Evolutionary conservation across 2,113 vertebrate genomes (phyloP), one percentile per base, ranked within the genome.

Genomic region (Mormyrus iriodes): DNA sequence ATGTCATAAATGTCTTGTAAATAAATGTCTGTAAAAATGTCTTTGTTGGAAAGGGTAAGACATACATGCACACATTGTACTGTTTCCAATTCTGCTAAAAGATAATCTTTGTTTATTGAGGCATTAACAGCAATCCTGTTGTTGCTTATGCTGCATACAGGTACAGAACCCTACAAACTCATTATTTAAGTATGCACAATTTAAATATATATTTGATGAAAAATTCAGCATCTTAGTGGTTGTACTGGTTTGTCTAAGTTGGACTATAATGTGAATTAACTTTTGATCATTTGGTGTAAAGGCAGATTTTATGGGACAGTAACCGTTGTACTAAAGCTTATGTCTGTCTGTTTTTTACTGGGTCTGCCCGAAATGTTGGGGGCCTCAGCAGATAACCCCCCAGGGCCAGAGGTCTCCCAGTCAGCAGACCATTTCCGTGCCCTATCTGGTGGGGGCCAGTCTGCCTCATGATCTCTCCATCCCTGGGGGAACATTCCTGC

Each of bases 351-450:
- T 39, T 76, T 76, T 76, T 39, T 39, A 27, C 17, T 7, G 31
- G 76, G 86, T 48, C 24, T 48, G 42, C 19, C 13, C 31, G 24
- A 35, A 87, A 51, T 35, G 27, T 19, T 46, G 9, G 39, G 55
- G 76, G 13, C 49, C 21, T 51, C 12, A 73, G 39, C 35, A 24
- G 3, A 82, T 89, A 24, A 76, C 10, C 44, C n/a, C 61, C 65
- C 48, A 12, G 15, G 52, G 2, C 53, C 19, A 87, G 35, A 12
- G 27, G 27, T 8, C 52, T 79, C 58, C 12, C 55, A 90, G 89
- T 90, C 89, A 90, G 84, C 84, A 86, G 89, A 87, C 85, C 89
- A 13, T 12, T 31, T 13, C 48, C 55, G 44, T 86, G 17, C 82
- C 88, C 82, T 58, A 44, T 87, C 44, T 15, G 19, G 61, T 24